Percentiles rank a stretch among this genome's conserved stretches.
Evolutionary conservation across 2,113 vertebrate genomes (phyloP).

Genomic region (Passer montanus): DNA sequence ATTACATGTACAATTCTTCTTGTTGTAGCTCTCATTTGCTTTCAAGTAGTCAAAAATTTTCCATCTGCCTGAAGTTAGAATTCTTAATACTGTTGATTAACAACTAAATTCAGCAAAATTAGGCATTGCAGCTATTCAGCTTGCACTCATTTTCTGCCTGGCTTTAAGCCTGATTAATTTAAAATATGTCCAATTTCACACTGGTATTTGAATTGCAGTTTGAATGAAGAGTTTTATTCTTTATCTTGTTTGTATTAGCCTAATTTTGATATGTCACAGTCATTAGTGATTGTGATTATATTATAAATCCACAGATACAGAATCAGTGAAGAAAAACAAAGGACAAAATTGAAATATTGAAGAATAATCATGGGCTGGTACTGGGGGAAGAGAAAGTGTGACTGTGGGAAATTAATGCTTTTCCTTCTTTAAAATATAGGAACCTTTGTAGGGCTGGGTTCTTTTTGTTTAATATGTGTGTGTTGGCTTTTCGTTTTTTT

Average conservation of each 20-base stretch:
- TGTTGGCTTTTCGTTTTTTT: neutral
- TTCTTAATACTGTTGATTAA: neutral
- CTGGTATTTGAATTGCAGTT: neutral
- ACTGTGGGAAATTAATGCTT: neutral
- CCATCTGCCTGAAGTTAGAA: neutral
- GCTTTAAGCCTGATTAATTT: neutral
- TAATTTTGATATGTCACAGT: neutral
- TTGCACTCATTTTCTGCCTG: neutral
- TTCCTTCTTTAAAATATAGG: neutral
- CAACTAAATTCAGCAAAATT: neutral
- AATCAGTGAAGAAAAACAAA: neutral
- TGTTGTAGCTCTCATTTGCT: neutral
- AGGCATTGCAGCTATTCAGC: neutral
- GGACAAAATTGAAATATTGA: neutral
- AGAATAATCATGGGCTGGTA: neutral
- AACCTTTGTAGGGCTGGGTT: neutral
- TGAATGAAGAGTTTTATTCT: neutral
- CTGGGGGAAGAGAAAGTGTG: neutral
- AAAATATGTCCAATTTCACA: neutral
- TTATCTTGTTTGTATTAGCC: neutral
- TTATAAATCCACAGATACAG: neutral
- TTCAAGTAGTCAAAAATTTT: neutral
- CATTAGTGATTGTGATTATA: neutral
- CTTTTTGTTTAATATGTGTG: neutral
- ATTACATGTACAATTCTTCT: neutral